Base-by-base conservation (phyloP, 35 echinoderm and acorn worm genomes). In the Anneissia japonica region DNA sequence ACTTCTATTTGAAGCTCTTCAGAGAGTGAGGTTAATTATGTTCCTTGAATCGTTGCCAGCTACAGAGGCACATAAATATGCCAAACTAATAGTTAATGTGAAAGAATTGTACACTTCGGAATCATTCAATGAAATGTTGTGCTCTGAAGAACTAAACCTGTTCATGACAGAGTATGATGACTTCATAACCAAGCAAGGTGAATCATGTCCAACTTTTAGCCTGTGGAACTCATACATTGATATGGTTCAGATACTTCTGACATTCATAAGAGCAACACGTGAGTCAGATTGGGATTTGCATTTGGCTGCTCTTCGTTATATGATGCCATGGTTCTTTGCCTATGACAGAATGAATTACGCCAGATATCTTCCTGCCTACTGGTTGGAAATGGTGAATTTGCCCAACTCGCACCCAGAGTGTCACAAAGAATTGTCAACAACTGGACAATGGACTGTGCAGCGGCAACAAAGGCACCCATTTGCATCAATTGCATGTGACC, bases 1-100 rank as follows among this genome's bases (percentile, higher is more conserved):
- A 83, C 46, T 95, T 43, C 77, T 96, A 79, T 35, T 83, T 23
- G 83, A 97, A 45, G 90, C 90, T n/a, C n/a, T n/a, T n/a, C n/a
- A n/a, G n/a, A n/a, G n/a, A n/a, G n/a, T n/a, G n/a, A n/a, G n/a
- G n/a, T n/a, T n/a, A n/a, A n/a, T n/a, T n/a, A n/a, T n/a, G n/a
- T n/a, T n/a, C n/a, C n/a, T n/a, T n/a, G n/a, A n/a, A n/a, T n/a
- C n/a, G n/a, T n/a, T n/a, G n/a, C n/a, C n/a, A n/a, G n/a, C n/a
- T n/a, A n/a, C n/a, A n/a, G n/a, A n/a, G n/a, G n/a, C n/a, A n/a
- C n/a, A n/a, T n/a, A n/a, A n/a, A n/a, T n/a, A n/a, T n/a, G n/a
- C n/a, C n/a, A n/a, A n/a, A n/a, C n/a, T n/a, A n/a, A n/a, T n/a
- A n/a, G n/a, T n/a, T n/a, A n/a, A n/a, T n/a, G n/a, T n/a, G n/a